These are phyloP conservation scores for Harpalus rubripes DNA, from an alignment of 2,888 invertebrate genomes.

Conservation along the genomic window DNA sequence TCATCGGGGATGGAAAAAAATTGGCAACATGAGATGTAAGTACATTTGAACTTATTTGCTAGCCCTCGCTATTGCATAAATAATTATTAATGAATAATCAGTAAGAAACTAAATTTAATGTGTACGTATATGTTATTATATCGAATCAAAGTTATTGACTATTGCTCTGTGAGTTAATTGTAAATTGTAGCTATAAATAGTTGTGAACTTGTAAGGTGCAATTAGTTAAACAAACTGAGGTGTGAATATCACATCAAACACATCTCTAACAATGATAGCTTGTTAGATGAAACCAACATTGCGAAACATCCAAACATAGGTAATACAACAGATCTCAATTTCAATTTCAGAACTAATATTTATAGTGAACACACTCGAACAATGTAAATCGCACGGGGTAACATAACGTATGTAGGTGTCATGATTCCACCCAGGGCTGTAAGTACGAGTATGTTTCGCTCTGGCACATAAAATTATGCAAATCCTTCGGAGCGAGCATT, in stretches of 20 bases:
- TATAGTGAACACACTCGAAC: conserved; percentile 13
- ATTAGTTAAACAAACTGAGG: conserved; percentile 30
- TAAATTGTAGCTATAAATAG: neutral
- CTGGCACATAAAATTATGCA: conserved; percentile 59
- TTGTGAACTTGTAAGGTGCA: neutral
- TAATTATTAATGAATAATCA: too few relatives aligned
- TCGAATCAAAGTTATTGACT: neutral
- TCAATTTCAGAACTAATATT: conserved; percentile 17
- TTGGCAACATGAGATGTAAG: too few relatives aligned
- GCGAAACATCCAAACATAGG: neutral
- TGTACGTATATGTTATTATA: neutral
- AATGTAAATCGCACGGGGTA: neutral
- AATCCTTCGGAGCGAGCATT: conserved; percentile 46
- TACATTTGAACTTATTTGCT: too few relatives aligned
- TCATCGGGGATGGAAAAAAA: too few relatives aligned
- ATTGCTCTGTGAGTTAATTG: neutral
- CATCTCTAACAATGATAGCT: conserved; percentile 4
- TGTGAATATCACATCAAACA: conserved; percentile 5
- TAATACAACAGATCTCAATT: conserved; percentile 18
- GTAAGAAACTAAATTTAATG: neutral
- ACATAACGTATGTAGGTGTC: conserved; percentile 23
- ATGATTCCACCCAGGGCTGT: conserved; percentile 4
- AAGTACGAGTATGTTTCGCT: conserved; percentile 47
- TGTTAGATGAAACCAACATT: conserved; percentile 27
- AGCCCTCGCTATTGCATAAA: too few relatives aligned